Percentiles rank a stretch among this genome's conserved stretches.
Evolutionary conservation across 2,113 vertebrate genomes (phyloP).

Genomic region (Chlamydotis undulata): DNA sequence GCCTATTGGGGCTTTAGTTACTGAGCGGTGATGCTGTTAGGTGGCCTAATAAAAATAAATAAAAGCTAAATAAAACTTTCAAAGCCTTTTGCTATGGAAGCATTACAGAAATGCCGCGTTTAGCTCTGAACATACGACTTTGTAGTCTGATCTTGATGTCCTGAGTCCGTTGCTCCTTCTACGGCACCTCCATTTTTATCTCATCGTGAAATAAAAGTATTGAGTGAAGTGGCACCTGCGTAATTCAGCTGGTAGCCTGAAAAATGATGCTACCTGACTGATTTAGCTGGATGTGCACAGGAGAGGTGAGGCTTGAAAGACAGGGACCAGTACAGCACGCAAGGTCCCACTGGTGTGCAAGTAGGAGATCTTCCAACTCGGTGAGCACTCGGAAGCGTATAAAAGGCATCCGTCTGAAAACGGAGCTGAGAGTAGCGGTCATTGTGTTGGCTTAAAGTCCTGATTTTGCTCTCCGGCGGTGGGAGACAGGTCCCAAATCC

Average conservation of each 20-base stretch:
- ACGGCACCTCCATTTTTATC: background rate
- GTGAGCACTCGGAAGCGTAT: background rate
- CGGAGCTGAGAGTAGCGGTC: accelerated
- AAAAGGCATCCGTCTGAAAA: background rate
- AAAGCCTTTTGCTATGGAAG: background rate
- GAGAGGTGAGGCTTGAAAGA: background rate
- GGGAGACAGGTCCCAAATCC: background rate
- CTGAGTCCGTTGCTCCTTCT: background rate
- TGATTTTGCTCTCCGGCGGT: background rate
- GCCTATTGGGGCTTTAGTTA: background rate
- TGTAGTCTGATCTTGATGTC: background rate
- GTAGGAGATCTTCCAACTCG: background rate
- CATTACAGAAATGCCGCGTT: background rate
- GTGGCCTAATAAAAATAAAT: background rate
- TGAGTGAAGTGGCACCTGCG: background rate
- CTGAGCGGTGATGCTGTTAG: no score
- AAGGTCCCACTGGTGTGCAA: background rate
- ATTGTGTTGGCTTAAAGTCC: background rate
- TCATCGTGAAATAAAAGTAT: background rate
- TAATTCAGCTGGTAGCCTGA: background rate
- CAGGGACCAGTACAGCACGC: background rate
- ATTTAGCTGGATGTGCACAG: background rate
- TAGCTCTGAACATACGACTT: background rate
- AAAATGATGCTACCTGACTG: background rate
- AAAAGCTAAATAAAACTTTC: background rate